Conservation (phyloP, 1,140 invertebrate species). For the Yoshiicerus persimilis region DNA sequence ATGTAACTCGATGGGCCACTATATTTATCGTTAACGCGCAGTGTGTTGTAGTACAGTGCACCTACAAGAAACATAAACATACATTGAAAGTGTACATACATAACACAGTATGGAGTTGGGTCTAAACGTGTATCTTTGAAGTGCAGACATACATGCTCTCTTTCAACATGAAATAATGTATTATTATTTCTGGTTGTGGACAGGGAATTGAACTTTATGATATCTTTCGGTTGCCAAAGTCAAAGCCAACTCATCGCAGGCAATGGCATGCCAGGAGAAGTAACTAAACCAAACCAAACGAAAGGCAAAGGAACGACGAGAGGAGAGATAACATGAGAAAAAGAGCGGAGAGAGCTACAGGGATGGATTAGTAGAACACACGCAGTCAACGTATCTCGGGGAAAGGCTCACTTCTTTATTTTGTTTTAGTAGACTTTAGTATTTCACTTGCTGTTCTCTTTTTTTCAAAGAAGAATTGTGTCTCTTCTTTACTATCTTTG, state of each 20-base stretch:
- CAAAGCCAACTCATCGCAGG: background rate
- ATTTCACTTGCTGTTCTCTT: background rate
- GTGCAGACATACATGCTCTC: background rate
- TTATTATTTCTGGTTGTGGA: slow-evolving; percentile 17
- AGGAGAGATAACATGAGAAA: background rate
- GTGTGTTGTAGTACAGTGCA: too few relatives aligned
- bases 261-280: background rate
- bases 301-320: background rate
- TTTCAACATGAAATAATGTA: slow-evolving; percentile 6
- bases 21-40: too few relatives aligned
- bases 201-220: slow-evolving; percentile 22
- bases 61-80: background rate
- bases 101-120: background rate
- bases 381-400: background rate
- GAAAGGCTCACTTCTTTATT: background rate
- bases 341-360: background rate
- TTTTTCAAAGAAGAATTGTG: background rate
- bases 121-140: background rate
- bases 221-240: slow-evolving; percentile 12
- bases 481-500: background rate
- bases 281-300: background rate
- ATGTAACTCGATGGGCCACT: too few relatives aligned
- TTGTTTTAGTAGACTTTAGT: slow-evolving; percentile 6
- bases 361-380: background rate
- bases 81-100: too few relatives aligned